A percentile compares a stretch with the other conserved stretches of the same genome.
These are phyloP conservation scores for Aphelenchoides avenae DNA, from an alignment of 1,140 invertebrate species.

Conservation along the genomic window DNA sequence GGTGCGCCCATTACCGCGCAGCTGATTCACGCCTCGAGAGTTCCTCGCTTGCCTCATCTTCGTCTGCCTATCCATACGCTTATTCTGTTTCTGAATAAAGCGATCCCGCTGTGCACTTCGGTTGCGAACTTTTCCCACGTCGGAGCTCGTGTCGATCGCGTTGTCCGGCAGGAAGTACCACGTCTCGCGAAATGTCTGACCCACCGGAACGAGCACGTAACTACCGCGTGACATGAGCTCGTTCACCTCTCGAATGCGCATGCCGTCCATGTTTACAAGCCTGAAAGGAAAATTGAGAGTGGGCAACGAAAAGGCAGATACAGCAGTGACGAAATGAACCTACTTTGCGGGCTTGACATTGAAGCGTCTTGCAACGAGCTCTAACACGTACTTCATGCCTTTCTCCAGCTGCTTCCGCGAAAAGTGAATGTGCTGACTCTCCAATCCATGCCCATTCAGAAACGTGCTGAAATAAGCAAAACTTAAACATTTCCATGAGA, in stretches of 20 bases:
- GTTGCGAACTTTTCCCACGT: neutral
- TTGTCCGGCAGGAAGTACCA: constrained; percentile 53
- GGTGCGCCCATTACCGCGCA: too few species aligned
- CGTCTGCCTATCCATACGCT: too few species aligned
- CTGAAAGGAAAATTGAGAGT: constrained; percentile 18
- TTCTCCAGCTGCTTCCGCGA: constrained; percentile 41
- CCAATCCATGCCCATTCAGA: constrained; percentile 47
- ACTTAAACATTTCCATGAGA: neutral
- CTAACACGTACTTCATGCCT: constrained; percentile 44
- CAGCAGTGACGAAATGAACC: neutral
- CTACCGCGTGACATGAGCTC: constrained; percentile 47
- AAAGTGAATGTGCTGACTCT: constrained; percentile 41
- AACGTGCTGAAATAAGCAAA: constrained; percentile 36
- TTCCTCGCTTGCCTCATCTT: too few species aligned
- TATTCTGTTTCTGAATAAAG: too few species aligned
- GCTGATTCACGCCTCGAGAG: too few species aligned
- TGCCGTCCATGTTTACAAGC: constrained; percentile 47
- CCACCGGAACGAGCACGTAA: constrained; percentile 43
- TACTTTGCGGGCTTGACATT: constrained; percentile 43
- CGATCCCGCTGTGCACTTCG: too few species aligned
- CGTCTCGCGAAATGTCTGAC: constrained; percentile 46
- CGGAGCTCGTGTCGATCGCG: constrained; percentile 46
- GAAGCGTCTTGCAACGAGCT: constrained; percentile 37
- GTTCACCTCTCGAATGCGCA: constrained; percentile 28
- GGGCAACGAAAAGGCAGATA: neutral